These are phyloP conservation scores for Cancer borealis DNA, from an alignment of 2,888 invertebrate species.

Conservation along the genomic window DNA sequence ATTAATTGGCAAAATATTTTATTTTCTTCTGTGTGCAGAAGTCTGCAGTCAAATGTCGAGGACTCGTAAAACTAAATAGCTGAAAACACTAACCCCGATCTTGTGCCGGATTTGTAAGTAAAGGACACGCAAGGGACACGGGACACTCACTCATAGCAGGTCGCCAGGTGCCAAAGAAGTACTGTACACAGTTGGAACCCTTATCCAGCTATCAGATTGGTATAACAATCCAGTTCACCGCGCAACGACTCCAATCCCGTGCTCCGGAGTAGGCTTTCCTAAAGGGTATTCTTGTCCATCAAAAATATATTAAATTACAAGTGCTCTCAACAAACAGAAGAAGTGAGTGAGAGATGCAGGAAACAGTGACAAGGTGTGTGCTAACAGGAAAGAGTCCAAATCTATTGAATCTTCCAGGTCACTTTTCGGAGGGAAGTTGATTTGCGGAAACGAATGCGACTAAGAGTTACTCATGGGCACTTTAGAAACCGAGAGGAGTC, in stretches of 20 bases:
- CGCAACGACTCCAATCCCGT: slow-evolving; percentile 73
- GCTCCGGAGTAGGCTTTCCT: slow-evolving; percentile 58
- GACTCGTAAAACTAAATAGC: slow-evolving; percentile 20
- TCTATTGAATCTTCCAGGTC: neutral
- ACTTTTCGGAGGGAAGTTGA: neutral
- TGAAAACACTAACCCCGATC: neutral
- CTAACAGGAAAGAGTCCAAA: neutral
- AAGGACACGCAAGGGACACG: neutral
- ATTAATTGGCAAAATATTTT: neutral
- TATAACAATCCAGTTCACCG: slow-evolving; percentile 72
- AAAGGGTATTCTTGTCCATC: slow-evolving; percentile 54
- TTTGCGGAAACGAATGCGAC: slow-evolving; percentile 1
- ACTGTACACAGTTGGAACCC: slow-evolving; percentile 74
- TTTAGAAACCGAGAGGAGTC: slow-evolving; percentile 38
- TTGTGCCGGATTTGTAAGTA: slow-evolving; percentile 13
- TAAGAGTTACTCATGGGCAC: slow-evolving; percentile 36
- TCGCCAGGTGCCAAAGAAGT: slow-evolving; percentile 57
- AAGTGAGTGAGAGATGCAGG: slow-evolving; percentile 14
- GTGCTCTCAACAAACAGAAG: slow-evolving; percentile 31
- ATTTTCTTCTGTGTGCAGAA: slow-evolving; percentile 3
- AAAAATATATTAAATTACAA: slow-evolving; percentile 63
- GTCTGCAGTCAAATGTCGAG: slow-evolving; percentile 3
- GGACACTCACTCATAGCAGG: slow-evolving; percentile 58
- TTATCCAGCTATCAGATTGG: slow-evolving; percentile 74
- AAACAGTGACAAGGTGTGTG: slow-evolving; percentile 34